A percentile compares a stretch with the other conserved stretches of the same genome.
Conservation (phyloP, 2,888 invertebrate species). For the Stictocephala bisonia region DNA sequence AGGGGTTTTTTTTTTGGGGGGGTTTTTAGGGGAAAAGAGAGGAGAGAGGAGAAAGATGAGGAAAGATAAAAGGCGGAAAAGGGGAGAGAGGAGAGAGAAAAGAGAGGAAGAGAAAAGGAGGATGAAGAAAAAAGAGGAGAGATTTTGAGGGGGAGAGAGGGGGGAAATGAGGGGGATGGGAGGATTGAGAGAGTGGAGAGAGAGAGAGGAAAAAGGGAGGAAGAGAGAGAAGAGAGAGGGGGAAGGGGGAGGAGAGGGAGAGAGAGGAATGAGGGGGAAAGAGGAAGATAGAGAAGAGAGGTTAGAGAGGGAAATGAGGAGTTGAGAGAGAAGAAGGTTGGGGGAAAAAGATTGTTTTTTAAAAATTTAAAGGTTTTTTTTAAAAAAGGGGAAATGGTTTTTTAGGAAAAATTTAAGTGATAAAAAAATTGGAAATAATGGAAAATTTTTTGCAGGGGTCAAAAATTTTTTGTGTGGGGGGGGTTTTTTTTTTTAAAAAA, state of each 20-base stretch:
- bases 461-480: too few species aligned
- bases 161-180: constrained; percentile 22
- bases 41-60: constrained; percentile 33
- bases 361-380: too few species aligned
- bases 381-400: too few species aligned
- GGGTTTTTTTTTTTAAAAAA: too few species aligned
- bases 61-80: background rate
- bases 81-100: constrained; percentile 2
- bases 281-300: background rate
- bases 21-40: constrained; percentile 26
- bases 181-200: background rate
- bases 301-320: constrained; percentile 14
- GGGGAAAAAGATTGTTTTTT: constrained; percentile 24
- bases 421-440: too few species aligned
- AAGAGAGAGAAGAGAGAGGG: constrained; percentile 17
- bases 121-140: background rate
- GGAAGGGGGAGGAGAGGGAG: background rate
- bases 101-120: constrained; percentile 26
- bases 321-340: background rate
- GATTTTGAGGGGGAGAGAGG: background rate
- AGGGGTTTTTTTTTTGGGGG: too few species aligned
- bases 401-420: too few species aligned
- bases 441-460: too few species aligned
- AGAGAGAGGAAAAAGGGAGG: constrained; percentile 32
- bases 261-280: background rate